These are phyloP conservation scores for Scomberomorus guttatus DNA, from an alignment of 2,797 vertebrate genomes.

Conservation along the genomic window DNA sequence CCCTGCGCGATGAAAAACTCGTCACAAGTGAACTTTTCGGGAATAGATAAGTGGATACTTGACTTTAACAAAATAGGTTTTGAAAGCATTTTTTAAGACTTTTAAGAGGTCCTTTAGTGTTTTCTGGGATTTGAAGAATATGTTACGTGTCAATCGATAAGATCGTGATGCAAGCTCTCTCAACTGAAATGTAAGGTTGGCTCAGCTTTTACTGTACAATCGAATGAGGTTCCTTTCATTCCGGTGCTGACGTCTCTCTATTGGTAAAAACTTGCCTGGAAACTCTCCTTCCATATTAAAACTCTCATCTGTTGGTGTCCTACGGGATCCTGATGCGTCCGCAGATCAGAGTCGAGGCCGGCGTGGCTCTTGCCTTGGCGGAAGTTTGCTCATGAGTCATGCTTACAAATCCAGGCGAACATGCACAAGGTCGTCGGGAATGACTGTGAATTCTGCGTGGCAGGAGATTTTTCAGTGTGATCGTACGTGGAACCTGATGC, in stretches of 20 bases:
- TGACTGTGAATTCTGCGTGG: conserved; percentile 24
- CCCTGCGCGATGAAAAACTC: conserved; percentile 15
- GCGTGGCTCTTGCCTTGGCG: conserved; percentile 1
- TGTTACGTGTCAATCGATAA: not conserved
- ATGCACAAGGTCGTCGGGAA: conserved; percentile 33
- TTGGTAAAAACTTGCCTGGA: conserved; percentile 1
- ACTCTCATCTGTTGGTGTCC: conserved; percentile 15
- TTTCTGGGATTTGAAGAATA: not conserved
- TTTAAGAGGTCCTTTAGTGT: not conserved
- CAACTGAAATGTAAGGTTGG: not conserved
- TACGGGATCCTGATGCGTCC: conserved; percentile 29
- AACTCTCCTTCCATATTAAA: conserved; percentile 19
- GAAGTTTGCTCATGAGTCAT: conserved; percentile 9
- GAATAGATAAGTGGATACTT: not conserved
- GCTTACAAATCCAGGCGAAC: conserved; percentile 45
- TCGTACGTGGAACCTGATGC: conserved; percentile 31
- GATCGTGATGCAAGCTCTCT: not conserved
- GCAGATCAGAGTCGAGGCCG: conserved; percentile 22
- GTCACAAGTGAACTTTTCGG: conserved; percentile 18
- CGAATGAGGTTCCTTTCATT: conserved; percentile 21
- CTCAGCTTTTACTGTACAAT: not conserved
- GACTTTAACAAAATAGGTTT: not conserved
- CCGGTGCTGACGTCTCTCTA: not conserved
- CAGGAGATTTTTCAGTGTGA: conserved; percentile 39
- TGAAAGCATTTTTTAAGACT: not conserved